Conservation (phyloP, 2,888 invertebrate genomes). For the Mactromeris polynyma region DNA sequence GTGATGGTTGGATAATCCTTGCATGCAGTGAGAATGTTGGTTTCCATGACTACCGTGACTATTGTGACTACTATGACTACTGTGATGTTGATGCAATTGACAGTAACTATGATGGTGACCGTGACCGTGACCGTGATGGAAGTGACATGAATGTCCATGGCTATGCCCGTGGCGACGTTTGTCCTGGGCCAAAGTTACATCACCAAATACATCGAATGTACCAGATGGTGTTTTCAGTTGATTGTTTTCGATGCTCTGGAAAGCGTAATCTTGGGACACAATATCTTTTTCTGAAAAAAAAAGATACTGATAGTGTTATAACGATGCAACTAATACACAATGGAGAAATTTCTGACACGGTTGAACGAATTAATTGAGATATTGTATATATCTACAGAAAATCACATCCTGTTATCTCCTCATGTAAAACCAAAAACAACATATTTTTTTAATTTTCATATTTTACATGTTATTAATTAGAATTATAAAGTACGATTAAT, state of each 20-base stretch:
- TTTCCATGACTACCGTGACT: not conserved
- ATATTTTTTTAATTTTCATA: too few relatives aligned
- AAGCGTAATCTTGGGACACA: slow-evolving; percentile 56
- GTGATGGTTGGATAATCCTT: slow-evolving; percentile 55
- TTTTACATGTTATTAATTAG: too few relatives aligned
- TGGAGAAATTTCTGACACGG: too few relatives aligned
- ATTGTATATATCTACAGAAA: too few relatives aligned
- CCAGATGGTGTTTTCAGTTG: slow-evolving; percentile 56
- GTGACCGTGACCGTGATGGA: slow-evolving; percentile 12
- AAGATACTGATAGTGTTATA: too few relatives aligned
- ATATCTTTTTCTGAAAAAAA: slow-evolving; percentile 33
- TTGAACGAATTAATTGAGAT: too few relatives aligned
- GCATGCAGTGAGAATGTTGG: slow-evolving; percentile 50
- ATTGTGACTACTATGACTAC: not conserved
- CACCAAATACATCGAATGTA: slow-evolving; percentile 57
- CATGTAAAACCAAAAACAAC: too few relatives aligned
- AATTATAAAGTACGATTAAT: too few relatives aligned
- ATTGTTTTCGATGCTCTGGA: slow-evolving; percentile 56
- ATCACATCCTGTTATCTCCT: too few relatives aligned
- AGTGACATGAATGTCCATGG: slow-evolving; percentile 35
- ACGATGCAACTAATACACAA: too few relatives aligned
- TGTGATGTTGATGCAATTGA: slow-evolving; percentile 35
- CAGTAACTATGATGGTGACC: slow-evolving; percentile 38
- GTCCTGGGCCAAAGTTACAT: slow-evolving; percentile 55
- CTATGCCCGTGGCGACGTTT: slow-evolving; percentile 36